A percentile compares a stretch with the other conserved stretches of the same genome.
Conservation (phyloP, 2,797 vertebrate genomes). For the Enteromius viviparus region DNA sequence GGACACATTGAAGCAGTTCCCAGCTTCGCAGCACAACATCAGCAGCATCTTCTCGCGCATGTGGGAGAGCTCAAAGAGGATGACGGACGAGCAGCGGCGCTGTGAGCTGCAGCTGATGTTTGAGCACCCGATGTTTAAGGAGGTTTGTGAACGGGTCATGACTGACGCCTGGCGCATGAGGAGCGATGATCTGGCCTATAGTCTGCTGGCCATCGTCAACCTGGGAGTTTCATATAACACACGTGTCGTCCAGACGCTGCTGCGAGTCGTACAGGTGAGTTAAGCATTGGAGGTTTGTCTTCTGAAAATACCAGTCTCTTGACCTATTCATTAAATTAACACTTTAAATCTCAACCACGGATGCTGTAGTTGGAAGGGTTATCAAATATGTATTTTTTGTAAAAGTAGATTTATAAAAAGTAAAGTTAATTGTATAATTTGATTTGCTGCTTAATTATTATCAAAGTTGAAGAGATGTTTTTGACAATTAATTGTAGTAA, state of each 20-base stretch:
- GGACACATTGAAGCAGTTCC: constrained; percentile 70
- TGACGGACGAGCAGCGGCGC: constrained; percentile 77
- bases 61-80: constrained; percentile 80
- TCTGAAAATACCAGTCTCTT: neutral
- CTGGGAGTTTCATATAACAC: constrained; percentile 84
- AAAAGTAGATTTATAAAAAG: neutral
- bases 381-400: neutral
- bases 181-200: constrained; percentile 71
- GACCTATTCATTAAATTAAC: neutral
- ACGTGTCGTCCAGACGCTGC: constrained; percentile 83
- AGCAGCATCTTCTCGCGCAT: constrained; percentile 75
- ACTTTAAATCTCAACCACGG: neutral
- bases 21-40: constrained; percentile 60
- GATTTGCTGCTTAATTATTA: neutral
- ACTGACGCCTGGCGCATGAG: constrained; percentile 66
- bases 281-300: neutral
- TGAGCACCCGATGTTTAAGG: constrained; percentile 78
- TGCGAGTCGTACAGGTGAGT: constrained; percentile 84
- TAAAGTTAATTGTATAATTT: too few relatives aligned
- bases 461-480: too few relatives aligned
- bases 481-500: too few relatives aligned
- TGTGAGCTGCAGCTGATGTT: constrained; percentile 83
- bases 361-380: neutral
- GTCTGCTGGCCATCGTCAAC: constrained; percentile 79
- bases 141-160: constrained; percentile 77